Percentiles rank a stretch among this genome's conserved stretches.
Evolutionary conservation across 2,113 vertebrate genomes (phyloP).

Genomic region (Cinclus cinclus): DNA sequence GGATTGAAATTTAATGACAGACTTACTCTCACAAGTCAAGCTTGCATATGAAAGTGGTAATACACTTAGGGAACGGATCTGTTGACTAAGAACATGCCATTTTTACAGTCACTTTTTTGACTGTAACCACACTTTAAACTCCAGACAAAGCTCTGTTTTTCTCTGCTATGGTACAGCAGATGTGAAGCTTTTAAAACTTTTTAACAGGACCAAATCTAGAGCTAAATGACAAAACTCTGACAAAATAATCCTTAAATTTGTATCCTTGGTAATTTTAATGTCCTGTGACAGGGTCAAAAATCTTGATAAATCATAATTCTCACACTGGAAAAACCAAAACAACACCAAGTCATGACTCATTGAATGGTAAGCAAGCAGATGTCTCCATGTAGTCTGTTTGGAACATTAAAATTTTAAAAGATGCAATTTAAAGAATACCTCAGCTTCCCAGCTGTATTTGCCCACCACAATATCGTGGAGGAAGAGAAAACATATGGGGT

Average conservation of each 20-base stretch:
- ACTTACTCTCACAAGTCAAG: background rate
- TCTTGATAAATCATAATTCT: constrained; percentile 25
- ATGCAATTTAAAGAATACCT: constrained; percentile 21
- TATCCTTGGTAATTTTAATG: background rate
- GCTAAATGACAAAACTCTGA: constrained; percentile 12
- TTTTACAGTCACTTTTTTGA: constrained; percentile 46
- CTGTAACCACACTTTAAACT: constrained; percentile 10
- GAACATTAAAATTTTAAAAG: constrained; percentile 19
- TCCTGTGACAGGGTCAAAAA: background rate
- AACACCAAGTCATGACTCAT: background rate
- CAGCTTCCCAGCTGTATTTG: constrained; percentile 18
- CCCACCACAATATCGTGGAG: background rate
- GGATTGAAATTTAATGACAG: background rate
- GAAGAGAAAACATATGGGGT: background rate
- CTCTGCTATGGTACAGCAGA: constrained; percentile 19
- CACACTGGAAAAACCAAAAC: background rate
- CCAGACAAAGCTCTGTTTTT: constrained; percentile 21
- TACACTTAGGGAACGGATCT: background rate
- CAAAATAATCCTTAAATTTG: constrained; percentile 29
- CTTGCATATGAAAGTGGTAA: background rate
- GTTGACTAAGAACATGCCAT: constrained; percentile 46
- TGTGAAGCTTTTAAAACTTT: constrained; percentile 35
- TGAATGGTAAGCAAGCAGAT: background rate
- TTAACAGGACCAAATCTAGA: background rate
- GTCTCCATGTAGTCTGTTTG: constrained; percentile 10